Evolutionary conservation across 2,888 invertebrate species (phyloP).

Genomic region (Panopea generosa): DNA sequence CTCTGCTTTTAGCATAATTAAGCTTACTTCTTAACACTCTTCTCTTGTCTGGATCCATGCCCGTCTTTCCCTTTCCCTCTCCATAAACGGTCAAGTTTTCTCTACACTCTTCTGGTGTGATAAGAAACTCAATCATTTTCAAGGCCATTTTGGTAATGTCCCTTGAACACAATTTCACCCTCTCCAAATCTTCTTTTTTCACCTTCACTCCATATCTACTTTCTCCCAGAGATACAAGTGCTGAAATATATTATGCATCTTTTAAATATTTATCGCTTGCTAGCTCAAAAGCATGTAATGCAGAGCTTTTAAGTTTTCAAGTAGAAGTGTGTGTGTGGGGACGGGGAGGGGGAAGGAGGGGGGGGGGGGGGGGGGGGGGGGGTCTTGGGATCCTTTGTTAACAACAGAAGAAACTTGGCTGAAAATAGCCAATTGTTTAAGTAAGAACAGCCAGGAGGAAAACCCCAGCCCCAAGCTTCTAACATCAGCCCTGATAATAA

Average conservation of each 20-base stretch:
- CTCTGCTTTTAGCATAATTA: constrained; percentile 1
- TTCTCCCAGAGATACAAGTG: constrained; percentile 1
- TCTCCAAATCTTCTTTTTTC: not conserved
- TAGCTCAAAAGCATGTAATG: constrained; percentile 3
- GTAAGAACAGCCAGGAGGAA: no score
- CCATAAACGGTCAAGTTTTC: constrained; percentile 14
- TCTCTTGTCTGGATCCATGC: not conserved
- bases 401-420: not conserved
- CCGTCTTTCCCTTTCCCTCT: constrained; percentile 9
- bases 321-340: not conserved
- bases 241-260: constrained; percentile 4
- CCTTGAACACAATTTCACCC: constrained; percentile 7
- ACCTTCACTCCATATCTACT: constrained; percentile 2
- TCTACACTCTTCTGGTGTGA: constrained; percentile 12
- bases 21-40: constrained; percentile 16
- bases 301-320: constrained; percentile 4
- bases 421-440: no score
- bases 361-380: no score
- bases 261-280: not conserved
- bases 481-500: constrained; percentile 3
- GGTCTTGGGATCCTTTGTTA: not conserved
- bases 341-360: no score
- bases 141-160: not conserved
- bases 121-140: constrained; percentile 3
- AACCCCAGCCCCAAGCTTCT: no score